Evolutionary conservation across 2,797 vertebrate species (phyloP), one percentile per base, ranked within the genome.

Genomic region (Iguana delicatissima): DNA sequence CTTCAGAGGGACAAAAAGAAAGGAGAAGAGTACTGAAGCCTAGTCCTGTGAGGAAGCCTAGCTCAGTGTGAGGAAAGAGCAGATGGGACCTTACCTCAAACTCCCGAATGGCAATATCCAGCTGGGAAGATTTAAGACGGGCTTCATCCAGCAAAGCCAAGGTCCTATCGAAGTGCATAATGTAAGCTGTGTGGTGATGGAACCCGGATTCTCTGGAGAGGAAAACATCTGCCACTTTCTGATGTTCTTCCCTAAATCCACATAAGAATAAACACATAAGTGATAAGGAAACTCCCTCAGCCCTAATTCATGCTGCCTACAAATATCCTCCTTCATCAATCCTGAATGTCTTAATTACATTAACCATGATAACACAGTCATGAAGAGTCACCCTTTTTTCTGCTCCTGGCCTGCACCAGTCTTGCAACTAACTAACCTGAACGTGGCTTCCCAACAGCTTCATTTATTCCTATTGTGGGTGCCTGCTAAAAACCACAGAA

Each of bases 151-250:
- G 97, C 94, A 99, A 97, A 93, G 96, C 98, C 96, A 98, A 96
- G 93, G 97, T 99, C 89, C 96, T 97, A 93, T 99, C 99, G 24
- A 99, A 99, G 94, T 99, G 98, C 62, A 97, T 97, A 42, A 99
- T 98, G 87, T 98, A 99, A 55, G 98, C 95, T 26, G 97, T 98
- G 32, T 99, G 99, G 92, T 98, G 96, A 92, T 98, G 96, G 92
- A 99, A 98, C 91, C 97, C 98, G 83, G 97, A 97, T 96, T 97
- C 98, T 89, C 97, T 98, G 91, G 97, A 97, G 93, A 99, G 95
- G 95, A 99, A 98, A 94, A 99, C 93, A 80, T 99, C 98, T 24
- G 99, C 98, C 92, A 99, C 98, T 92, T 97, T 98, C 96, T 98
- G 98, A 74, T 97, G 97, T 93, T 98, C 97, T 29, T 99, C 98